These are phyloP conservation scores for Gnathonemus longibarbis DNA, from an alignment of 2,113 vertebrate species.

Conservation along the genomic window DNA sequence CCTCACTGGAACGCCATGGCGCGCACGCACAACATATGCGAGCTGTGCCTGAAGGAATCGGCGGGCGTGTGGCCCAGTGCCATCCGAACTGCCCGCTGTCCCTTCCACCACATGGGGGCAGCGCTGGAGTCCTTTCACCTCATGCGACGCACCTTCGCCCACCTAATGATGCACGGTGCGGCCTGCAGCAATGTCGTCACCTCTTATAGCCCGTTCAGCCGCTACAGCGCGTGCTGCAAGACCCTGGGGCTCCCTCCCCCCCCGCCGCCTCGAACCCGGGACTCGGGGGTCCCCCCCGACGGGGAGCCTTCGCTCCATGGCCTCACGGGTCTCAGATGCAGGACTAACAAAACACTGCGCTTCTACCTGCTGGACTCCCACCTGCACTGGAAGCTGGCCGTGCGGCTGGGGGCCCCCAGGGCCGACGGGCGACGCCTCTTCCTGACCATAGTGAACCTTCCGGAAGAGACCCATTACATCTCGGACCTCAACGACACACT, in stretches of 20 bases:
- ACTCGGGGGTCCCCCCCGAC: conserved; percentile 27
- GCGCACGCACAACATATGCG: conserved; percentile 67
- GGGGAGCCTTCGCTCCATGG: conserved; percentile 30
- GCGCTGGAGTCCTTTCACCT: conserved; percentile 71
- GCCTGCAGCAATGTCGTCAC: conserved; percentile 72
- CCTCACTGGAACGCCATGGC: conserved; percentile 59
- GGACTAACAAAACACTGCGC: conserved; percentile 89
- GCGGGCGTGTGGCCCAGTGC: conserved; percentile 41
- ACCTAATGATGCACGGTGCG: conserved; percentile 43
- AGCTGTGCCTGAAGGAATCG: conserved; percentile 72
- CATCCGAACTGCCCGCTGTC: conserved; percentile 56
- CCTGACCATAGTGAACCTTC: conserved; percentile 80
- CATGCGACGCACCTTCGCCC: conserved; percentile 62
- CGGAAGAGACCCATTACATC: conserved; percentile 87
- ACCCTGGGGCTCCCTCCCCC: conserved; percentile 44
- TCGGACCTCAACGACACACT: conserved; percentile 66
- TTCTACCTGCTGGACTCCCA: conserved; percentile 86
- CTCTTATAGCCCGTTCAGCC: conserved; percentile 75
- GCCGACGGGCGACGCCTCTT: conserved; percentile 59
- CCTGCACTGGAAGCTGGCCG: conserved; percentile 84
- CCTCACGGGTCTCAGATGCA: conserved; percentile 81
- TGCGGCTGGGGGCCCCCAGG: conserved; percentile 72
- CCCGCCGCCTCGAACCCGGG: conserved; percentile 28
- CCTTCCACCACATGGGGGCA: conserved; percentile 58
- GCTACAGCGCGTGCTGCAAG: conserved; percentile 85